A percentile compares a stretch with the other conserved stretches of the same genome.
These are phyloP conservation scores for Odocoileus virginianus DNA, from an alignment of 2,113 vertebrate species.

Conservation along the genomic window DNA sequence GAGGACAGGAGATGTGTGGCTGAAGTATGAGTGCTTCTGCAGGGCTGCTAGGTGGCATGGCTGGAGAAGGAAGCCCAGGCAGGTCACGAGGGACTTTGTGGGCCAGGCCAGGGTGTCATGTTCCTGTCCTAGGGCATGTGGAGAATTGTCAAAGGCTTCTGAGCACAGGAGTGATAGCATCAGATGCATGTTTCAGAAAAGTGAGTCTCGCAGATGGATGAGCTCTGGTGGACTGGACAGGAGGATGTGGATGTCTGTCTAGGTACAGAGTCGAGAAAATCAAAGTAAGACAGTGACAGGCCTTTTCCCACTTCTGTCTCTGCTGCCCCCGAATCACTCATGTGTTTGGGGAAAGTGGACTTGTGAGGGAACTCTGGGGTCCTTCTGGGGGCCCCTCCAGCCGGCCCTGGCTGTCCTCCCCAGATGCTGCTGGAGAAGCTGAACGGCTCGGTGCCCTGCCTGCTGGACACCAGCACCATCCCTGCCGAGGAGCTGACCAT, in stretches of 20 bases:
- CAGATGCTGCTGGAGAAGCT: constrained; percentile 98
- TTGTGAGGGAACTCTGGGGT: neutral
- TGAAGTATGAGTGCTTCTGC: neutral
- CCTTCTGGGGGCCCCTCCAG: neutral
- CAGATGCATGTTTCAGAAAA: neutral
- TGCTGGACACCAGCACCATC: constrained; percentile 96
- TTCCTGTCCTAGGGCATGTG: neutral
- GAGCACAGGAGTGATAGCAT: neutral
- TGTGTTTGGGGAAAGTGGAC: neutral
- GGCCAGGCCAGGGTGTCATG: neutral
- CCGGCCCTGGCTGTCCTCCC: neutral
- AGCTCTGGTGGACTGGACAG: neutral
- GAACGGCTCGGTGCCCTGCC: constrained; percentile 95
- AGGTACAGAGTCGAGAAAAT: neutral
- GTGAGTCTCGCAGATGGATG: neutral
- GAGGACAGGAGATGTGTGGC: neutral
- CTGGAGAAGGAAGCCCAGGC: neutral
- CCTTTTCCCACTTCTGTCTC: neutral
- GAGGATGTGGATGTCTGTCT: neutral
- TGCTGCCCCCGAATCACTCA: neutral
- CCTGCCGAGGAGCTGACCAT: constrained; percentile 94
- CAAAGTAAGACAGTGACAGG: neutral
- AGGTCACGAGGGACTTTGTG: neutral
- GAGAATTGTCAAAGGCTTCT: neutral
- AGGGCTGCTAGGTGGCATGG: neutral